phyloP scores from a whole-genome alignment of 2,113 vertebrate genomes.

The Sturnira hondurensis region DNA sequence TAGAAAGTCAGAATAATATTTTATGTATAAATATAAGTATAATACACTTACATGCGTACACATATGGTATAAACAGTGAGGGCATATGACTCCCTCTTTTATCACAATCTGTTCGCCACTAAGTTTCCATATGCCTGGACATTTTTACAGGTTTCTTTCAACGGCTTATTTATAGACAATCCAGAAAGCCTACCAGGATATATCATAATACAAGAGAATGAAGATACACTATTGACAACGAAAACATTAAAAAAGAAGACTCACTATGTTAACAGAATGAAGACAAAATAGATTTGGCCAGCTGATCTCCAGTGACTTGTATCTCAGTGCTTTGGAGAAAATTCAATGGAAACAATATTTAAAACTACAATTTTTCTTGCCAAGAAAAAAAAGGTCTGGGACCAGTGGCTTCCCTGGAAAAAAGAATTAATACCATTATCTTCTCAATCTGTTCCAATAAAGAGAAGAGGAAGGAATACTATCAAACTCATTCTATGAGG shows the following conservation, averaged over 20 bases:
- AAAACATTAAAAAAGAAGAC: not conserved
- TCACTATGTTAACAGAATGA: not conserved
- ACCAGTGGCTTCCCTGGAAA: not conserved
- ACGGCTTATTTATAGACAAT: not conserved
- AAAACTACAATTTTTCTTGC: not conserved
- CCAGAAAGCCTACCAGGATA: not conserved
- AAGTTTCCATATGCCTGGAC: not conserved
- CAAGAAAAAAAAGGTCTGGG: not conserved
- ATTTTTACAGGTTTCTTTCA: not conserved
- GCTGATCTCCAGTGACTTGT: not conserved
- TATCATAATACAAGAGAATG: not conserved
- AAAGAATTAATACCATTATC: not conserved
- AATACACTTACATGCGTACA: not conserved
- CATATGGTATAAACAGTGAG: not conserved
- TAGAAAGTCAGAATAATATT: not conserved
- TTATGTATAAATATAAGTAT: not conserved
- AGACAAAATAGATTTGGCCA: not conserved
- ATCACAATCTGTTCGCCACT: not conserved
- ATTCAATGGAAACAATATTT: not conserved
- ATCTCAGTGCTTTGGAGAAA: not conserved
- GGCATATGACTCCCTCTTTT: not conserved
- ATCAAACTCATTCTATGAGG: not conserved
- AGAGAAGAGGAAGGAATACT: not conserved
- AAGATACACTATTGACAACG: not conserved
- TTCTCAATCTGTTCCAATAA: not conserved